Conservation (phyloP, 2,113 vertebrate species). For the Galeopterus variegatus region DNA sequence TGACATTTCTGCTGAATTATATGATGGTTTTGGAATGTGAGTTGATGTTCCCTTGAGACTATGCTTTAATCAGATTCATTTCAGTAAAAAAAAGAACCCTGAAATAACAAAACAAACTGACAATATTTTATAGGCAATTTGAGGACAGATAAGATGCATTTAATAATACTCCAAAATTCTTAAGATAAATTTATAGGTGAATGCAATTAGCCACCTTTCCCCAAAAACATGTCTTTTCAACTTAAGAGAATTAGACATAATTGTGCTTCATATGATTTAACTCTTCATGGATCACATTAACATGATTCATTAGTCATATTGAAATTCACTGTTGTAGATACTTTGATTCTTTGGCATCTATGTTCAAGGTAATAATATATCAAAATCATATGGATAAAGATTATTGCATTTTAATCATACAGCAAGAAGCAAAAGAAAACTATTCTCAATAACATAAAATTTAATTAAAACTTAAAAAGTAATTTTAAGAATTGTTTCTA, state of each 20-base stretch:
- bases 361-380: background rate
- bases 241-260: background rate
- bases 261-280: background rate
- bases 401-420: background rate
- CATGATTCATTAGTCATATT: background rate
- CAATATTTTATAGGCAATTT: constrained; percentile 47
- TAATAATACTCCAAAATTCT: background rate
- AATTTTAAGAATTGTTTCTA: constrained; percentile 2
- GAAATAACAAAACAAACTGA: constrained; percentile 19
- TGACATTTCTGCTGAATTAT: constrained; percentile 84
- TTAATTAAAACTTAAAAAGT: constrained; percentile 44
- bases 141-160: background rate
- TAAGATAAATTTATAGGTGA: background rate
- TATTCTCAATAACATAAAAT: background rate
- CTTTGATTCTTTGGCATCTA: background rate
- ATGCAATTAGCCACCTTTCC: background rate
- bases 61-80: constrained; percentile 82
- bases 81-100: constrained; percentile 48
- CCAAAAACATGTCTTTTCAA: background rate
- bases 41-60: constrained; percentile 74
- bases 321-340: background rate
- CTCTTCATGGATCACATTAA: background rate
- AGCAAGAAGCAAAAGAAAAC: background rate
- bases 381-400: background rate
- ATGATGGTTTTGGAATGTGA: constrained; percentile 84